Evolutionary conservation across 2,888 invertebrate genomes (phyloP), one percentile per base, ranked within the genome.

Genomic region (Polymixis flavicincta): DNA sequence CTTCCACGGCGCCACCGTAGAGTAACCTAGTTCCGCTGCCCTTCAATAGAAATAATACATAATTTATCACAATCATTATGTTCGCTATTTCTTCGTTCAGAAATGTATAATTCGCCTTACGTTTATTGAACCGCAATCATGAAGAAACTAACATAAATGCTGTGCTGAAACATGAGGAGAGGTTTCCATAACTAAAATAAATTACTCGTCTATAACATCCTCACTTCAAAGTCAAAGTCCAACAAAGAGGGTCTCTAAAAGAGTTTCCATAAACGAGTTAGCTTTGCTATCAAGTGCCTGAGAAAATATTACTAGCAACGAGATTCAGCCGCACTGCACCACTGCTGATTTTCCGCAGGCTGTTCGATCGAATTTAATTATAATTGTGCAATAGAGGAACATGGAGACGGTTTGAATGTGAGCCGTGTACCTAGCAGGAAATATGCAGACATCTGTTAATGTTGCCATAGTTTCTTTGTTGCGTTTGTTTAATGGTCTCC

Each of bases 311-410:
- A 69, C 63, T 57, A 71, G 88, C 88, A 87, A 85, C 60, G 57
- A 80, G 77, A 80, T 80, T 71, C 67, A 83, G 42, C 85, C 82
- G 87, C 84, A 84, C 61, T 87, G 87, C 87, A 84, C 72, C 87
- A 87, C 74, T 68, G 54, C 68, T 69, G 64, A 66, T 82, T 71
- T 84, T 77, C 63, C 55, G 83, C 80, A 88, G 87, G 87, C 87
- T 68, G 65, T 76, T 71, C 63, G 80, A 75, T 80, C 65, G 70
- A 70, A 64, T 74, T 82, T 67, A 74, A 84, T 78, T 78, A 54
- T 37, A 78, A 87, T 78, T 71, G 60, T 70, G 59, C 48, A 32
- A 48, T 54, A 61, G 17, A 55, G 45, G 17, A 60, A 76, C 52
- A 74, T 52, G 48, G 22, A 54, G 63, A 59, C 59, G 22, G 50